Percentiles rank a stretch among this genome's conserved stretches.
phyloP scores from a whole-genome alignment of 2,888 invertebrate genomes.

The Spisula solida region DNA sequence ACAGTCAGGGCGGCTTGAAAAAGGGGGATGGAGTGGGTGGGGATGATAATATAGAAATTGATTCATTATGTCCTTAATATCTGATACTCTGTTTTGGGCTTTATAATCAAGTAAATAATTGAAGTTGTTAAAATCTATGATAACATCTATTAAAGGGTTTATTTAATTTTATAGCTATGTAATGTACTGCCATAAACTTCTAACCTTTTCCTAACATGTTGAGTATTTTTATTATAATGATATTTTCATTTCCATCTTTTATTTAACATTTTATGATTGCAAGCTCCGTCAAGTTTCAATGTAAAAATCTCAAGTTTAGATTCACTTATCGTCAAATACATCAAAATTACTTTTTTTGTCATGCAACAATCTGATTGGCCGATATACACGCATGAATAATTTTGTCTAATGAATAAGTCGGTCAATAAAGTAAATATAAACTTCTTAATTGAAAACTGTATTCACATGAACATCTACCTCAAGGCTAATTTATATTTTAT shows the following conservation, averaged over 20 bases:
- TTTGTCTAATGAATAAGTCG: background rate
- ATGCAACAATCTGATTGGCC: background rate
- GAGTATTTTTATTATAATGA: background rate
- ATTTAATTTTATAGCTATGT: background rate
- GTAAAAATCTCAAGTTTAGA: background rate
- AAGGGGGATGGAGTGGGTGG: too few species aligned
- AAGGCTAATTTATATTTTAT: too few species aligned
- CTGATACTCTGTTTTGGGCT: background rate
- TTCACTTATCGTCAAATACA: background rate
- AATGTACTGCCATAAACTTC: slow-evolving; percentile 10
- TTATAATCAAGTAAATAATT: background rate
- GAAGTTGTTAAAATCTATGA: too few species aligned
- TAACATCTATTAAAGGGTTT: background rate
- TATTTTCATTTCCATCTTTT: slow-evolving; percentile 1
- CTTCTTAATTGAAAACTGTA: slow-evolving; percentile 2
- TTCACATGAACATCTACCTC: background rate
- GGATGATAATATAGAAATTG: too few species aligned
- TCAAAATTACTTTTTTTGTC: background rate
- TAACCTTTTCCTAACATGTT: background rate
- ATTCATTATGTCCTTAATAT: too few species aligned
- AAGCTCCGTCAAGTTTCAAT: slow-evolving; percentile 11
- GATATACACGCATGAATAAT: background rate
- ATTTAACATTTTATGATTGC: background rate
- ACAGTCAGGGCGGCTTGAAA: too few species aligned
- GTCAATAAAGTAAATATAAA: background rate